Conservation (phyloP, 2,113 vertebrate species). For the Notarius lentiginosus region DNA sequence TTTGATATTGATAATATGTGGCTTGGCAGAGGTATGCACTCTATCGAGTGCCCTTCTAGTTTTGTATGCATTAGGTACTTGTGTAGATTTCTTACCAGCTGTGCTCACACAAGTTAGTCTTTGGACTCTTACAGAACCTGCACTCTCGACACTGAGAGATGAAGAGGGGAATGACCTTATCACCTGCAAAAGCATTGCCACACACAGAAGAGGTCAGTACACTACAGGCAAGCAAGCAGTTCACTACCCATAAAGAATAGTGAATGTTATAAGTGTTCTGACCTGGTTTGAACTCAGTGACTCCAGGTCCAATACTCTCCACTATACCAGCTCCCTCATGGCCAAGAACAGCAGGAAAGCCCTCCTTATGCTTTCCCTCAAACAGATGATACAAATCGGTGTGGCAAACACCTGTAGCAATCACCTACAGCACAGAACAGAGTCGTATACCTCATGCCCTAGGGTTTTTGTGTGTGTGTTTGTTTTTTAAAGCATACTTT, state of each 20-base stretch:
- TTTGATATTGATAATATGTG: too few species aligned
- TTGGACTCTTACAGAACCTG: conserved; percentile 72
- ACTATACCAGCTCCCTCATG: conserved; percentile 84
- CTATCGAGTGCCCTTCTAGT: too few species aligned
- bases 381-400: conserved; percentile 75
- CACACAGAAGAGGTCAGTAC: conserved; percentile 20
- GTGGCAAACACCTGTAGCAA: conserved; percentile 79
- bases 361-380: conserved; percentile 65
- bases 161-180: conserved; percentile 82
- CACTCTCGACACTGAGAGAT: conserved; percentile 80
- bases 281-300: conserved; percentile 80
- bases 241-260: neutral
- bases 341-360: conserved; percentile 80
- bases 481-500: neutral
- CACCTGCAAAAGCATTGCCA: conserved; percentile 67
- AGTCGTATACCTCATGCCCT: too few species aligned
- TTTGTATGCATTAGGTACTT: neutral
- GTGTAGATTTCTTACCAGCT: conserved; percentile 68
- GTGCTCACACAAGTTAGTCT: conserved; percentile 78
- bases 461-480: neutral
- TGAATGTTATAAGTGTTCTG: conserved; percentile 20
- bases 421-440: conserved; percentile 68
- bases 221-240: neutral
- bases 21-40: too few species aligned
- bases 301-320: conserved; percentile 81